A percentile compares a stretch with the other conserved stretches of the same genome.
phyloP scores from a whole-genome alignment of 1,140 invertebrate genomes.

The Hestina assimilis region DNA sequence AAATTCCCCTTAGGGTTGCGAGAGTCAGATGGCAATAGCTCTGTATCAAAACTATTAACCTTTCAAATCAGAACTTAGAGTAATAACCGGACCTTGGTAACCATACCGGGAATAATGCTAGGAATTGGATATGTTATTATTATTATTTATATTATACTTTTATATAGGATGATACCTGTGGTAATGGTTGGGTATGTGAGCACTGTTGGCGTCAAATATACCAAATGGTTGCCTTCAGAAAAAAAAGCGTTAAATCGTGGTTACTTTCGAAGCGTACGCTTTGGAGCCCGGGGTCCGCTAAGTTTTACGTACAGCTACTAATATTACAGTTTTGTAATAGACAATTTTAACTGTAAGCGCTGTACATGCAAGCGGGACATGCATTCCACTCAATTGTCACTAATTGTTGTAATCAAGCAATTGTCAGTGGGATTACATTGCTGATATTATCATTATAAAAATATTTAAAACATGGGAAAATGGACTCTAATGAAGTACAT shows the following conservation, averaged over 20 bases:
- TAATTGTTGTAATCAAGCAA: slow-evolving; percentile 75
- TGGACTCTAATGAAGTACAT: slow-evolving; percentile 22
- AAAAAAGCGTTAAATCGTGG: too few relatives aligned
- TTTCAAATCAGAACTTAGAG: too few relatives aligned
- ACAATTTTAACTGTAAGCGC: background rate
- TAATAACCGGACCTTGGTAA: too few relatives aligned
- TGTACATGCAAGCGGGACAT: slow-evolving; percentile 5
- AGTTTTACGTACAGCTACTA: too few relatives aligned
- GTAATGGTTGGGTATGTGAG: slow-evolving; percentile 93
- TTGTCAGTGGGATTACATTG: slow-evolving; percentile 61
- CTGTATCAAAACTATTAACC: too few relatives aligned
- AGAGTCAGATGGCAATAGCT: too few relatives aligned
- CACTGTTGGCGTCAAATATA: slow-evolving; percentile 93
- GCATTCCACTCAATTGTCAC: slow-evolving; percentile 71
- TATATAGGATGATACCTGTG: slow-evolving; percentile 80
- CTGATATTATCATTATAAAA: slow-evolving; percentile 43
- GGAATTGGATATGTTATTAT: background rate
- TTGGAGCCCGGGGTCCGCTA: too few relatives aligned
- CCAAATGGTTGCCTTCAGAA: slow-evolving; percentile 91
- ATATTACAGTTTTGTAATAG: background rate
- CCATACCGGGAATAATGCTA: background rate
- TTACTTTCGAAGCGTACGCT: too few relatives aligned
- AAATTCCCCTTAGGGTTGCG: too few relatives aligned
- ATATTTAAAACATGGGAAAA: slow-evolving; percentile 35
- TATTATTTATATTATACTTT: background rate